These are phyloP conservation scores for Rhynchomys soricoides DNA, from an alignment of 2,113 vertebrate species.

Conservation along the genomic window DNA sequence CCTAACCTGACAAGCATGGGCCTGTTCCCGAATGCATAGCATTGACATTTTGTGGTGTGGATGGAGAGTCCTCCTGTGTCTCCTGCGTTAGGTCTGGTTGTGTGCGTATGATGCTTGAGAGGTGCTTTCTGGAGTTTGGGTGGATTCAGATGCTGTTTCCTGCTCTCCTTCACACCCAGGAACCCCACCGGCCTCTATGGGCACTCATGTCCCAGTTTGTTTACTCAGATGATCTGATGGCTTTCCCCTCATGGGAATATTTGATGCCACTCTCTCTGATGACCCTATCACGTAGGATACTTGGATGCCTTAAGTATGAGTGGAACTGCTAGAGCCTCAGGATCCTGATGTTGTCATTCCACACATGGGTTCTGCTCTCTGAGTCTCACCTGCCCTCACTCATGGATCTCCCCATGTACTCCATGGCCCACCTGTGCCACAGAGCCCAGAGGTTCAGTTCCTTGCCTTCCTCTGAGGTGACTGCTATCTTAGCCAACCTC, in stretches of 20 bases:
- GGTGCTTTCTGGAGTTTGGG: neutral
- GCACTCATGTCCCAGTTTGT: no score
- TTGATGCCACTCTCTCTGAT: neutral
- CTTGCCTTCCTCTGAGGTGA: fast-evolving
- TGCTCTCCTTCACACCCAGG: neutral
- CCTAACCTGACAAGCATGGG: neutral
- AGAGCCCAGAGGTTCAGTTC: neutral
- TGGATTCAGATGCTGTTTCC: neutral
- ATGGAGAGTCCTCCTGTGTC: neutral
- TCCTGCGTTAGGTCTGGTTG: neutral
- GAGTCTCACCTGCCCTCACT: neutral
- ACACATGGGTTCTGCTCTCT: neutral
- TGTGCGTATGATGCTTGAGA: neutral
- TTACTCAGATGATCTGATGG: neutral
- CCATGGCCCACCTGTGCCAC: neutral
- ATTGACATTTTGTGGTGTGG: neutral
- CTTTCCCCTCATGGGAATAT: neutral
- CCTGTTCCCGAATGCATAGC: no score
- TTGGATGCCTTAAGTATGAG: neutral
- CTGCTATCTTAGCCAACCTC: neutral
- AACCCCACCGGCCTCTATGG: neutral
- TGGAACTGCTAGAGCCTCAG: neutral
- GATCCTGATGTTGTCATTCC: no score
- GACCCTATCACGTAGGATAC: neutral
- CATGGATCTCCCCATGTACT: neutral